These are phyloP conservation scores for Penaeus japonicus DNA, from an alignment of 1,140 invertebrate genomes.

Conservation along the genomic window DNA sequence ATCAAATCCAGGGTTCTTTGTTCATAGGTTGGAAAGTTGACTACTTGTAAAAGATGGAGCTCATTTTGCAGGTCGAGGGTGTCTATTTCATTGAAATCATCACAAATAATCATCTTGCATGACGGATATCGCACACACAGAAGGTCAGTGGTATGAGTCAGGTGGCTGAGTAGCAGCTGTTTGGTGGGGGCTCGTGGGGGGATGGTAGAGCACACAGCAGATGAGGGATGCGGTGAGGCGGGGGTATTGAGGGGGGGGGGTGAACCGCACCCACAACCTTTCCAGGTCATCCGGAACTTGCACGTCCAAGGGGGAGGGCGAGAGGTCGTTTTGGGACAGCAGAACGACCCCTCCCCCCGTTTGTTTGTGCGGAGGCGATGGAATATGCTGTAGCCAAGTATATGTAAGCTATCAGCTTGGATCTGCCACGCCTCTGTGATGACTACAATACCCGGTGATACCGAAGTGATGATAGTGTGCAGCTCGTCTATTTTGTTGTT, in stretches of 20 bases:
- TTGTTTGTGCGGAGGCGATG: background rate
- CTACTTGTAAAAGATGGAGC: too few relatives aligned
- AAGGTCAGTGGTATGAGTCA: too few relatives aligned
- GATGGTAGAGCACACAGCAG: background rate
- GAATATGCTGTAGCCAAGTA: too few relatives aligned
- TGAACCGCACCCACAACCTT: background rate
- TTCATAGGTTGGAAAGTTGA: too few relatives aligned
- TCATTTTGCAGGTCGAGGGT: too few relatives aligned
- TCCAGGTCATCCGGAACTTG: background rate
- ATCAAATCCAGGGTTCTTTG: too few relatives aligned
- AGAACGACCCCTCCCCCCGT: background rate
- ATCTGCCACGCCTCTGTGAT: background rate
- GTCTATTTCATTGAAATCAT: too few relatives aligned
- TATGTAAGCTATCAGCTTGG: background rate
- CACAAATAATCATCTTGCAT: too few relatives aligned
- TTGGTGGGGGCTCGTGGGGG: background rate
- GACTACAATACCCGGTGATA: background rate
- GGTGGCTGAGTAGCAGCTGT: too few relatives aligned
- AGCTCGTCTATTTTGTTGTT: too few relatives aligned
- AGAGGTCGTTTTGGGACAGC: background rate
- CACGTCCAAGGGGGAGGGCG: background rate
- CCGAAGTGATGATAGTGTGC: background rate
- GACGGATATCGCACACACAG: too few relatives aligned
- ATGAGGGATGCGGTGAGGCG: background rate
- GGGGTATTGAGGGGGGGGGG: background rate